These are phyloP conservation scores for Cabera pusaria DNA, from an alignment of 2,888 invertebrate genomes.

Conservation along the genomic window DNA sequence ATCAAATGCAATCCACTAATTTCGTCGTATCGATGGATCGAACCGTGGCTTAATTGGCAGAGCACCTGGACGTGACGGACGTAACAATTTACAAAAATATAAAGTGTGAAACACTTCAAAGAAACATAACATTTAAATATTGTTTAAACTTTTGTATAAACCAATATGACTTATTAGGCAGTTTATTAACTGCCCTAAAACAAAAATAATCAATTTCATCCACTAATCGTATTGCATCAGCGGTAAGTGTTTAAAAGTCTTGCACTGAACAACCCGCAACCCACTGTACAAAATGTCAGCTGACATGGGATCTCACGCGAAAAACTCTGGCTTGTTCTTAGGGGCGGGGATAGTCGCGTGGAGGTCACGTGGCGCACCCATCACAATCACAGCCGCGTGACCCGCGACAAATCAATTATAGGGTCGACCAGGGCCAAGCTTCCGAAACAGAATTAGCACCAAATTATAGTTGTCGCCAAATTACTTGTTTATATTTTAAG, in stretches of 20 bases:
- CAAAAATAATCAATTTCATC: too few relatives aligned
- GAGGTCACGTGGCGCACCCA: slow-evolving; percentile 47
- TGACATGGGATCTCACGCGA: slow-evolving; percentile 59
- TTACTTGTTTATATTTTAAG: slow-evolving; percentile 65
- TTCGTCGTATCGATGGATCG: too few relatives aligned
- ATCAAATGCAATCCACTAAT: too few relatives aligned
- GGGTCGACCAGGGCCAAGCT: slow-evolving; percentile 58
- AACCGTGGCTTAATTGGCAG: too few relatives aligned
- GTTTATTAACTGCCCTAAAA: too few relatives aligned
- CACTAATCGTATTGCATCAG: too few relatives aligned
- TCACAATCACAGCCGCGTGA: slow-evolving; percentile 38
- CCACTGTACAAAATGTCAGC: slow-evolving; percentile 37
- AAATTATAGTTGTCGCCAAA: slow-evolving; percentile 68
- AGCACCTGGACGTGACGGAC: too few relatives aligned
- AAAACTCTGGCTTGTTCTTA: slow-evolving; percentile 46
- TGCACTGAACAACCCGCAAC: slow-evolving; percentile 25
- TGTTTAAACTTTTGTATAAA: too few relatives aligned
- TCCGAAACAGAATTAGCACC: slow-evolving; percentile 71
- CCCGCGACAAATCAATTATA: slow-evolving; percentile 81
- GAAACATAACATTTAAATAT: too few relatives aligned
- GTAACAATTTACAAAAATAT: too few relatives aligned
- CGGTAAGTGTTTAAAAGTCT: slow-evolving; percentile 5
- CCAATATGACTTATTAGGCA: too few relatives aligned
- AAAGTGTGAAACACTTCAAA: too few relatives aligned
- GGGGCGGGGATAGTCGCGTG: slow-evolving; percentile 56